A percentile compares a stretch with the other conserved stretches of the same genome.
Conservation (phyloP, 2,113 vertebrate species). For the Anarrhichthys ocellatus region DNA sequence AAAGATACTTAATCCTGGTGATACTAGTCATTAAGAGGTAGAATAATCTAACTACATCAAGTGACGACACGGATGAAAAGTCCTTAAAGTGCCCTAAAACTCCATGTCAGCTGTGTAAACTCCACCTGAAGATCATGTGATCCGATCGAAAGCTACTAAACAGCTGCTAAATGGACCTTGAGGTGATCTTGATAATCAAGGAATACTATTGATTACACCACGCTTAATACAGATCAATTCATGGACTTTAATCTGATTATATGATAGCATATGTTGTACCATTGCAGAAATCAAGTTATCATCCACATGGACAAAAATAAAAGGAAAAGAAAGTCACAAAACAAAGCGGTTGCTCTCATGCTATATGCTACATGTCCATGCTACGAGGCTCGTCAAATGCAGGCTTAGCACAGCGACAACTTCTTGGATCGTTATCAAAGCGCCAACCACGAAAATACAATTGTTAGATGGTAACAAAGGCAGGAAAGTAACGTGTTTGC, state of each 20-base stretch:
- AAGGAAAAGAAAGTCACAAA: not conserved
- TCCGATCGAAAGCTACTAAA: not conserved
- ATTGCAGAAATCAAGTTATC: not conserved
- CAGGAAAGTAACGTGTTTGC: constrained; percentile 38
- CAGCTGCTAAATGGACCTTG: not conserved
- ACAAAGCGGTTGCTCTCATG: not conserved
- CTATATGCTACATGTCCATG: not conserved
- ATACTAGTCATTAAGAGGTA: not conserved
- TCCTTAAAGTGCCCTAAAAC: not conserved
- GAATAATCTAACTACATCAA: not conserved
- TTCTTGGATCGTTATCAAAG: constrained; percentile 20
- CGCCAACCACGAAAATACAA: not conserved
- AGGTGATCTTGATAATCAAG: not conserved
- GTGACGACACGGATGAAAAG: not conserved
- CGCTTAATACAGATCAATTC: not conserved
- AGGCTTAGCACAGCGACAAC: constrained; percentile 19
- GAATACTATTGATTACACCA: no score
- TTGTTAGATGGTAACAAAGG: constrained; percentile 33
- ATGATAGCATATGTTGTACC: not conserved
- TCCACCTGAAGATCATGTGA: not conserved
- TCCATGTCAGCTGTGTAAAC: not conserved
- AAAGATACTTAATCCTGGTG: not conserved
- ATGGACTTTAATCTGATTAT: not conserved
- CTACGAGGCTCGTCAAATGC: not conserved
- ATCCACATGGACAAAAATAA: not conserved